These are phyloP conservation scores for Diachasma alloeum DNA, from an alignment of 1,140 invertebrate genomes.

Conservation along the genomic window DNA sequence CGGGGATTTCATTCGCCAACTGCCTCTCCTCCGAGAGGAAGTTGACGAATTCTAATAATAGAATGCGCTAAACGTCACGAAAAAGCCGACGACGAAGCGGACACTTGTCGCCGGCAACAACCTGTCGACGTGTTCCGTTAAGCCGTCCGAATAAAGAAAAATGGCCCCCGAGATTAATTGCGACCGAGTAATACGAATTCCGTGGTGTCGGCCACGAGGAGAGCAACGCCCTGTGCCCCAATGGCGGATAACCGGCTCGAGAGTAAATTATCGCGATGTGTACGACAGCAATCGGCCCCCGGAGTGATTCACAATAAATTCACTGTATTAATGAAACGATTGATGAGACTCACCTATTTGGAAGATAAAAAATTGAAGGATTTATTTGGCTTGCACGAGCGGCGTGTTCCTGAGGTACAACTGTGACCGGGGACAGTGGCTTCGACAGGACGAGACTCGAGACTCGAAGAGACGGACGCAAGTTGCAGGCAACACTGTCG, in stretches of 20 bases:
- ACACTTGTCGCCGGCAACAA: neutral
- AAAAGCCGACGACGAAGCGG: constrained; percentile 1
- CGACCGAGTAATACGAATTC: neutral
- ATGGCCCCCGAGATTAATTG: neutral
- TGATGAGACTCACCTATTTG: constrained; percentile 4
- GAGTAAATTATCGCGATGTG: neutral
- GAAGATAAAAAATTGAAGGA: constrained; percentile 1
- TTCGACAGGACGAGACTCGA: constrained; percentile 46
- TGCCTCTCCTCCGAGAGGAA: neutral
- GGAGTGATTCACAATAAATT: no score
- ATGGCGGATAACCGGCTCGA: neutral
- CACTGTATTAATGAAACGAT: neutral
- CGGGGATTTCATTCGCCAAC: no score
- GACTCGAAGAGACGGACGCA: constrained; percentile 42
- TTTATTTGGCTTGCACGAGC: neutral
- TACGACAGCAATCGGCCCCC: no score
- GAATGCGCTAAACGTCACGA: neutral
- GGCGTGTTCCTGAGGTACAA: constrained; percentile 10
- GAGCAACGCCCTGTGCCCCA: neutral
- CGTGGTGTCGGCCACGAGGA: neutral
- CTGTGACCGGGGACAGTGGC: constrained; percentile 32
- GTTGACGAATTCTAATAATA: neutral
- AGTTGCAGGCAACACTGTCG: constrained; percentile 52
- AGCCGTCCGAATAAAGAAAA: neutral
- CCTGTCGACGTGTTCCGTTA: neutral